These are phyloP conservation scores for Pteropus rufus DNA, from an alignment of 2,797 vertebrate species.

Conservation along the genomic window DNA sequence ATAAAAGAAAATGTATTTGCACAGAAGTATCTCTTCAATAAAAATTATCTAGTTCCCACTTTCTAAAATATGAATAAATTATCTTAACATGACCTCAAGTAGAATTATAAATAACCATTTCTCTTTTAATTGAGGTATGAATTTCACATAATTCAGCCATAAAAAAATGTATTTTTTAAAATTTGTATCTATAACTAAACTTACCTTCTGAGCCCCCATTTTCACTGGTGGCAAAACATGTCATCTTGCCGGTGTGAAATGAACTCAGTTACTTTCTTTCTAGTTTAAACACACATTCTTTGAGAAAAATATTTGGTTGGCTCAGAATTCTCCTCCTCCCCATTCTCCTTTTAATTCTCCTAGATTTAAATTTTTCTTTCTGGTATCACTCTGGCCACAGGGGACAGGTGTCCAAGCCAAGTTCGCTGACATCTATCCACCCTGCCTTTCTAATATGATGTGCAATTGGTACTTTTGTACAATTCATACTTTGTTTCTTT, in stretches of 20 bases:
- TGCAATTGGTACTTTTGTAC: neutral
- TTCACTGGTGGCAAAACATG: conserved; percentile 8
- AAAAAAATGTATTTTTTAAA: neutral
- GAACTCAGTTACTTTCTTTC: neutral
- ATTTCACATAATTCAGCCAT: neutral
- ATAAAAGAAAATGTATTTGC: neutral
- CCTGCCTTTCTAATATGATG: neutral
- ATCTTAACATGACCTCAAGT: neutral
- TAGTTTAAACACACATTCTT: neutral
- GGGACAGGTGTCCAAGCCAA: neutral
- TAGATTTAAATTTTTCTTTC: neutral
- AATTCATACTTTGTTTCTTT: neutral
- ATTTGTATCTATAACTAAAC: neutral
- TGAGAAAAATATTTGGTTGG: neutral
- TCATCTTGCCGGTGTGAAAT: neutral
- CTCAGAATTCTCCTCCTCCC: neutral
- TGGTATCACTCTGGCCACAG: neutral
- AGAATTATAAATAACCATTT: neutral
- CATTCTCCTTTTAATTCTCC: neutral
- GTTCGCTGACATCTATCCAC: neutral
- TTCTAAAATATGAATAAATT: conserved; percentile 16
- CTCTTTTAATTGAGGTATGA: neutral
- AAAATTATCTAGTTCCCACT: neutral
- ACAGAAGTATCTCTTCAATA: neutral
- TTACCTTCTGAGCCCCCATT: neutral